Evolutionary conservation across 2,888 invertebrate genomes (phyloP), one percentile per base, ranked within the genome.

Genomic region (Hypomecis punctinalis): DNA sequence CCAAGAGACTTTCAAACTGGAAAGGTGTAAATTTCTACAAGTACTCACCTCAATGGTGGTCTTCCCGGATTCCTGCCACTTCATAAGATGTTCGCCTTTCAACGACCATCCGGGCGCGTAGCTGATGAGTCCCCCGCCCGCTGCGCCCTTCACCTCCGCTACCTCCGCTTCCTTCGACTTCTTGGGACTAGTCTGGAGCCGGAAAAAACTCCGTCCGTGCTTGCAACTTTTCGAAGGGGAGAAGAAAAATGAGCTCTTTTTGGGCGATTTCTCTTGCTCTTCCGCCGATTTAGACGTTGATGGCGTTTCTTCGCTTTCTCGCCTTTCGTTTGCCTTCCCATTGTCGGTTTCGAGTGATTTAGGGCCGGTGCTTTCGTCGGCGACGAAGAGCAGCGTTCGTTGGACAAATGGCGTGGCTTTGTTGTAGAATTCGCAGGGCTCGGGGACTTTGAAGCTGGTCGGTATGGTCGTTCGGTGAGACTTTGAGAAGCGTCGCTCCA

Each of bases 81-180:
- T 94, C 88, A 94, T 94, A 64, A 94, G 93, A 77, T 94, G 94
- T 77, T 94, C 94, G 43, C 94, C 94, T 77, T 94, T 94, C 72
- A 94, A 86, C 59, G 94, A 94, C 94, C 94, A 94, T 63, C 94
- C 94, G 40, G 94, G 94, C 63, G 94, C 94, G 78, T 94, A 94
- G 84, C 94, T 94, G 85, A 94, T 94, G 69, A 94, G 93, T 13
- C 94, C 94, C 67, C 82, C 82, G 36, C 79, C 85, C 61, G 79
- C 75, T 48, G 73, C 76, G 58, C 75, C 79, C 49, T 68, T 75
- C 61, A 76, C 76, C 66, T 74, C 80, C 66, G 82, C 82, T 73
- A 73, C 77, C 65, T 82, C 84, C 88, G 77, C 55, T 66, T 83
- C 68, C 80, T 93, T 93, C 82, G 89, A 84, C 87, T 91, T 92